A percentile compares a stretch with the other conserved stretches of the same genome.
Conservation (phyloP, 2,888 invertebrate genomes). For the Diachrysia chrysitis region DNA sequence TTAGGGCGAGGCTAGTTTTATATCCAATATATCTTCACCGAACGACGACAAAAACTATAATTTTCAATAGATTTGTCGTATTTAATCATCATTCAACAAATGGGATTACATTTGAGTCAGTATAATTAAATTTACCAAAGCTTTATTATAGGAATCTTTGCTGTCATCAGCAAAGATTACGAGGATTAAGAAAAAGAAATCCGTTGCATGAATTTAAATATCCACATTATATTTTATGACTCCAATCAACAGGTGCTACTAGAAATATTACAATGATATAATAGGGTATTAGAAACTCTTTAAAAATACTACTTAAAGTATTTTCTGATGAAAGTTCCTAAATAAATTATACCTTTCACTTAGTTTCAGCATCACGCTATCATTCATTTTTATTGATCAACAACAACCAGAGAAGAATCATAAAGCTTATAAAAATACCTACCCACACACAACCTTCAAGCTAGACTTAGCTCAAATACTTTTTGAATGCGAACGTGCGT, state of each 20-base stretch:
- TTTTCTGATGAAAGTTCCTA: not conserved
- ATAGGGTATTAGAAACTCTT: not conserved
- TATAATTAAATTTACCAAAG: conserved; percentile 32
- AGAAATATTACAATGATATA: not conserved
- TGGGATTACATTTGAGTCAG: conserved; percentile 19
- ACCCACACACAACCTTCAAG: conserved; percentile 66
- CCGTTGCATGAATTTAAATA: conserved; percentile 24
- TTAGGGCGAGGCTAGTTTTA: conserved; percentile 44
- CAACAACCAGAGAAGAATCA: conserved; percentile 49
- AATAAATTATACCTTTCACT: conserved; percentile 12
- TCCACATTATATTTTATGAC: not conserved
- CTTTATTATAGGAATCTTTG: conserved; percentile 14
- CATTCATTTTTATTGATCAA: conserved; percentile 26
- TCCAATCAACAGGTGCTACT: not conserved
- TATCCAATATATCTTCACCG: conserved; percentile 31
- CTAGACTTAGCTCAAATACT: conserved; percentile 56
- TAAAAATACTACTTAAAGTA: not conserved
- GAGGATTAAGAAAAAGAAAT: conserved; percentile 30
- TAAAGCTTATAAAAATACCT: conserved; percentile 50
- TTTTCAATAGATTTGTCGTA: conserved; percentile 40
- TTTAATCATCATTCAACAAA: conserved; percentile 47
- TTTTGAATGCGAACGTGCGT: conserved; percentile 66
- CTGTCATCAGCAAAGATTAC: conserved; percentile 26
- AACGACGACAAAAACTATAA: conserved; percentile 28
- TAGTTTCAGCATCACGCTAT: conserved; percentile 25